Evolutionary conservation across 1,140 invertebrate species (phyloP), one percentile per base, ranked within the genome.

Genomic region (Leptopilina clavipes): DNA sequence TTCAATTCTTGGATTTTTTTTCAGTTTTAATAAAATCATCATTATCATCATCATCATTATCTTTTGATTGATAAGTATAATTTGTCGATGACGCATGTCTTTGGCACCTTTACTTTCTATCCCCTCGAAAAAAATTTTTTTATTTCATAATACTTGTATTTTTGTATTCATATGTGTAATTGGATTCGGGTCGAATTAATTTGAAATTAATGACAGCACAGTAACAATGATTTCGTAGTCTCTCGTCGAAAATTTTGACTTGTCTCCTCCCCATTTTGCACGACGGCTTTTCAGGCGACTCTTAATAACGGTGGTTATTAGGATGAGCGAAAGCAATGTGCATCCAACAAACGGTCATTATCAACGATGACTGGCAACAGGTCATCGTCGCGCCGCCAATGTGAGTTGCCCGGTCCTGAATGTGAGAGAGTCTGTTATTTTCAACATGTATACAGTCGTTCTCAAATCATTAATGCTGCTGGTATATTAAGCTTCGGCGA

Each of bases 301-400:
- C 81, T 83, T 87, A 87, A 87, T 86, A 85, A 86, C 79, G 82
- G 81, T 73, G 80, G 85, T 83, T 87, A 87, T 86, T 86, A 87
- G 79, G 79, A 83, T 76, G 83, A 65, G 77, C 82, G 77, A 81
- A 83, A 83, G 75, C 79, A 80, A 73, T 75, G 76, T 75, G 77
- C 78, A 80, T 73, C 81, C 81, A 81, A 81, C 76, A 71, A 70
- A 72, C 72, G 84, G 83, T 86, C 82, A 87, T 88, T 88, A 88
- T 86, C 84, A 85, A 86, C 82, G 84, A 88, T 88, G 86, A 88
- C 87, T 88, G 85, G 87, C 87, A 87, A 77, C 76, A 77, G 76
- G 83, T 87, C 86, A 85, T 87, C 86, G 81, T 85, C 81, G 81
- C n/a, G 79, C 77, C 48, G 48, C 37, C 37, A 31, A 48, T n/a